Conservation (phyloP, 2,113 vertebrate genomes). For the Ageneiosus marmoratus region DNA sequence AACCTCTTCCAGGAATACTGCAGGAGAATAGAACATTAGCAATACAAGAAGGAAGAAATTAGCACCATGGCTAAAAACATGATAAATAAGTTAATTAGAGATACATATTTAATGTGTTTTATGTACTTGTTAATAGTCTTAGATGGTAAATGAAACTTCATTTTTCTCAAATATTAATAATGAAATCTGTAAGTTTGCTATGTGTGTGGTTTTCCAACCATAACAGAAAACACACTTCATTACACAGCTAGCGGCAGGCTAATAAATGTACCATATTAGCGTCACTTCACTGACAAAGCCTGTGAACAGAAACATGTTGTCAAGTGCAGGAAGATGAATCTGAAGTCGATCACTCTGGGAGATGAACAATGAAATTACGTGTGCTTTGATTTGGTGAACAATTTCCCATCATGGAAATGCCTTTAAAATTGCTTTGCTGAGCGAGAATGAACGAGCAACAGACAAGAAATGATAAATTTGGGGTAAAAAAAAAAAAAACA, state of each 20-base stretch:
- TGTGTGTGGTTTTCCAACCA: background rate
- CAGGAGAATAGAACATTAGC: no score
- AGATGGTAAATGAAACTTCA: background rate
- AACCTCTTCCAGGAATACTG: no score
- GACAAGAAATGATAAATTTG: background rate
- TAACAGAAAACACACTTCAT: background rate
- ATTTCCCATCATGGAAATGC: background rate
- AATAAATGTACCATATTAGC: background rate
- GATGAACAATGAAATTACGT: background rate
- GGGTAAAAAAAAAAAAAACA: no score
- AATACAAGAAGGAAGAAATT: no score
- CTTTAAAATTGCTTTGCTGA: background rate
- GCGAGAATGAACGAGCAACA: background rate
- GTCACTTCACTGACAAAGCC: background rate
- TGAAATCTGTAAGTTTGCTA: background rate
- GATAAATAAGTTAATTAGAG: background rate
- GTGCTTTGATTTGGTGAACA: background rate
- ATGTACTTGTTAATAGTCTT: no score
- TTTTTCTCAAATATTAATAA: background rate
- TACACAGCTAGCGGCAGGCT: background rate
- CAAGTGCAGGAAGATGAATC: background rate
- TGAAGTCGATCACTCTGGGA: background rate
- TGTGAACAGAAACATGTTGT: background rate
- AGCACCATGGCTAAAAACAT: background rate
- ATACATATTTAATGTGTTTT: no score